phyloP scores from a whole-genome alignment of 1,140 invertebrate genomes.

The Drosophila nikananu region DNA sequence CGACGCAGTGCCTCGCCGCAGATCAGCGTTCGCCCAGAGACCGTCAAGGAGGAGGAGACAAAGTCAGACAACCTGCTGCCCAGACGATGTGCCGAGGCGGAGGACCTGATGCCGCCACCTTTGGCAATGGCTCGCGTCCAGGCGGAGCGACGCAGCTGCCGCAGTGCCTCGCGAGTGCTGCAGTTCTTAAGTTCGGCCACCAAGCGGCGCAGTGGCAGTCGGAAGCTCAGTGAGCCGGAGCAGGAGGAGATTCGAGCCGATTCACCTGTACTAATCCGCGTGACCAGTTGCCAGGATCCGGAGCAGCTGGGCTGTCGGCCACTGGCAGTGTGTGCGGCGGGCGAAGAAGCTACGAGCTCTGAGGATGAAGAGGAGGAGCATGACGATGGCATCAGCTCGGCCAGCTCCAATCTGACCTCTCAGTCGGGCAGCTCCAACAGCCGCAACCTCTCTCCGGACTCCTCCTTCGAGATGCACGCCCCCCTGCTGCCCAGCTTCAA shows the following conservation, averaged over 20 bases:
- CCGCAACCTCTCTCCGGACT: constrained; percentile 77
- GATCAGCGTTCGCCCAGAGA: constrained; percentile 21
- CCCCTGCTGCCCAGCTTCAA: constrained; percentile 83
- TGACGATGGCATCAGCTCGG: constrained; percentile 76
- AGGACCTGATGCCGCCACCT: constrained; percentile 71
- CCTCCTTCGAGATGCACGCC: constrained; percentile 82
- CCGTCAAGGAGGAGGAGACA: constrained; percentile 27
- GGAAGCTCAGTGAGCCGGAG: constrained; percentile 63
- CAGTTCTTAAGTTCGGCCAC: constrained; percentile 77
- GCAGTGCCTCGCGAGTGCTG: constrained; percentile 72
- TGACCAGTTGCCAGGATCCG: constrained; percentile 39
- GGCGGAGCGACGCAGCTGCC: constrained; percentile 71
- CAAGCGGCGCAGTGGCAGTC: constrained; percentile 61
- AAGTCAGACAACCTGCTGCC: not conserved
- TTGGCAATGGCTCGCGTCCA: constrained; percentile 67
- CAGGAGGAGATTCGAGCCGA: constrained; percentile 29
- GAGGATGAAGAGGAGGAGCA: constrained; percentile 68
- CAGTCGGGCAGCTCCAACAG: constrained; percentile 58
- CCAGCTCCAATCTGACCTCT: constrained; percentile 68
- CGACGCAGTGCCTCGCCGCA: constrained; percentile 77
- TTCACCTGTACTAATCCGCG: constrained; percentile 65
- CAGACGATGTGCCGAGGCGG: constrained; percentile 63
- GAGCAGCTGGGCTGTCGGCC: constrained; percentile 63
- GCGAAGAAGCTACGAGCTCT: constrained; percentile 27
- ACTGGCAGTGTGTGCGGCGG: constrained; percentile 6